These are phyloP conservation scores for Agonopterix subpropinquella DNA, from an alignment of 2,888 invertebrate species.

Conservation along the genomic window DNA sequence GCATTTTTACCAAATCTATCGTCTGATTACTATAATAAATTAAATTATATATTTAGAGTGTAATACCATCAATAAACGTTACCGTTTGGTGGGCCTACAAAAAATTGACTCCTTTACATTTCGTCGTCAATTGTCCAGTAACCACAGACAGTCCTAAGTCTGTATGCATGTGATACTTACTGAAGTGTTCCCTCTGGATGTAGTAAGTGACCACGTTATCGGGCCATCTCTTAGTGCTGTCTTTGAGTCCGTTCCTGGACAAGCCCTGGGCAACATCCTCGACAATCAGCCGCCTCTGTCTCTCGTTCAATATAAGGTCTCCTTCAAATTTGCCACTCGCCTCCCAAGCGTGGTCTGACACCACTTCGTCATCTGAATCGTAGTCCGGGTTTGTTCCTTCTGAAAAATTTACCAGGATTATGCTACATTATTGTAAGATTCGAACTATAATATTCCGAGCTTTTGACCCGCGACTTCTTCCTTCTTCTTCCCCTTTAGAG, in stretches of 20 bases:
- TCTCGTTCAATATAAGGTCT: conserved; percentile 64
- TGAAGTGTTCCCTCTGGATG: conserved; percentile 62
- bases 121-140: neutral
- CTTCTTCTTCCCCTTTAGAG: no score
- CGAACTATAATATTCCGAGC: no score
- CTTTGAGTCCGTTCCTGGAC: conserved; percentile 59
- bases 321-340: conserved; percentile 72
- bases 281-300: conserved; percentile 58
- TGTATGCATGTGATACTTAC: conserved; percentile 36
- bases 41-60: no score
- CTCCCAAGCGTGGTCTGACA: conserved; percentile 65
- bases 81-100: no score
- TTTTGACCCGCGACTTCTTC: no score
- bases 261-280: conserved; percentile 59
- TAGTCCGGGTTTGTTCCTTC: conserved; percentile 42
- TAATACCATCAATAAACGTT: no score
- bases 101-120: no score
- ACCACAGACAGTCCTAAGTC: neutral
- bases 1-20: no score
- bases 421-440: no score
- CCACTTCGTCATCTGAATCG: conserved; percentile 48
- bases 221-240: conserved; percentile 65
- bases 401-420: conserved; percentile 12
- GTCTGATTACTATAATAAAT: no score
- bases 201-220: conserved; percentile 63